Evolutionary conservation across 2,797 vertebrate genomes (phyloP), one percentile per base, ranked within the genome.

Genomic region (Malacoraja senta): DNA sequence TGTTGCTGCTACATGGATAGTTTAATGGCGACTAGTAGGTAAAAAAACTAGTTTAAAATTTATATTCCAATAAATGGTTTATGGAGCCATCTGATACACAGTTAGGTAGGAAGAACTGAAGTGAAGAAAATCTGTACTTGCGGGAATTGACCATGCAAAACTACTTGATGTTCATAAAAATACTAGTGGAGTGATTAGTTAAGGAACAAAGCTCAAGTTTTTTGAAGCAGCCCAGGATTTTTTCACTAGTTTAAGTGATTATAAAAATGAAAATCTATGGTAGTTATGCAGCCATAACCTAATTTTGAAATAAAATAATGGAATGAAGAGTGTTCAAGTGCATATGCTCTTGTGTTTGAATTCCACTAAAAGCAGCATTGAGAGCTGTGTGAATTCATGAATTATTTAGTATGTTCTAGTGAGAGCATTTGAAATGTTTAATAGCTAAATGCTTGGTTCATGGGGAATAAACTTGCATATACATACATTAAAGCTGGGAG

Each of bases 401-500:
- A 92, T 92, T 74, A 92, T 92, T 92, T 92, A 92, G 90, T 92
- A 76, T 76, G 90, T 92, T 91, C 90, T 92, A 92, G 90, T 53
- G 90, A 92, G 71, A 92, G 90, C 90, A 92, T 92, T 92, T 92
- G 90, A 92, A 92, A 92, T 92, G 90, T 92, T 92, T 92, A 92
- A 92, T 92, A 92, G 90, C 90, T 92, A 92, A 92, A 92, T 92
- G 71, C 90, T 74, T 92, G 35, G 90, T 92, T 92, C 90, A 92
- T 92, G 90, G 90, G 90, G 90, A 92, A 92, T 92, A 92, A 92
- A 92, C 90, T 92, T 92, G 90, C 90, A 92, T 92, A 92, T 76
- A 92, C 90, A 92, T 92, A 92, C 68, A 92, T 92, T 92, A 92
- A 92, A 92, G 93, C 94, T 94, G 94, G 94, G 94, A 95, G 95